phyloP scores from a whole-genome alignment of 2,888 invertebrate genomes.

The Leptogaster cylindrica region DNA sequence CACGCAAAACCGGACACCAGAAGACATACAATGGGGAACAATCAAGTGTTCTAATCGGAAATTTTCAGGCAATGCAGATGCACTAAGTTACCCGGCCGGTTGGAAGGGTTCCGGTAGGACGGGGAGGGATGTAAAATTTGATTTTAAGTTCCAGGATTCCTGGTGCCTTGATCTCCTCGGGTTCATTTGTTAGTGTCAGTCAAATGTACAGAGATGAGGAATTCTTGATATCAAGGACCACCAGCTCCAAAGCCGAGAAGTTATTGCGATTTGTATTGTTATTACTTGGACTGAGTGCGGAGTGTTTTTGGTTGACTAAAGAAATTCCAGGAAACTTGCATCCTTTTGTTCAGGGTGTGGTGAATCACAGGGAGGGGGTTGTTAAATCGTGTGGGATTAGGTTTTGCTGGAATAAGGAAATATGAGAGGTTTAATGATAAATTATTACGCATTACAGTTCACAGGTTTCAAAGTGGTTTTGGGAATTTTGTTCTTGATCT shows the following conservation, averaged over 20 bases:
- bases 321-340: slow-evolving; percentile 1
- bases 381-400: background rate
- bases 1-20: background rate
- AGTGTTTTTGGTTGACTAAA: slow-evolving; percentile 4
- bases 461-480: too few species aligned
- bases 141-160: background rate
- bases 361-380: too few species aligned
- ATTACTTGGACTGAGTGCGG: background rate
- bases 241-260: background rate
- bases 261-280: background rate
- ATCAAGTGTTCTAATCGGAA: background rate
- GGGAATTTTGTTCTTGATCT: too few species aligned
- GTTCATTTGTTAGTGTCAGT: slow-evolving; percentile 25
- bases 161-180: background rate
- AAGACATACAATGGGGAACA: background rate
- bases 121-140: background rate
- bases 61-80: slow-evolving; percentile 18
- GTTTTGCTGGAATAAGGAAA: too few species aligned
- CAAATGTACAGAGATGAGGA: slow-evolving; percentile 15
- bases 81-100: background rate
- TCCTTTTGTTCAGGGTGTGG: slow-evolving; percentile 2
- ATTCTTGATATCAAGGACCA: background rate
- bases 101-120: background rate
- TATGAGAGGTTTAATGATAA: too few species aligned
- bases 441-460: too few species aligned